Evolutionary conservation across 2,113 vertebrate genomes (phyloP).

Genomic region (Crotalus horridus): DNA sequence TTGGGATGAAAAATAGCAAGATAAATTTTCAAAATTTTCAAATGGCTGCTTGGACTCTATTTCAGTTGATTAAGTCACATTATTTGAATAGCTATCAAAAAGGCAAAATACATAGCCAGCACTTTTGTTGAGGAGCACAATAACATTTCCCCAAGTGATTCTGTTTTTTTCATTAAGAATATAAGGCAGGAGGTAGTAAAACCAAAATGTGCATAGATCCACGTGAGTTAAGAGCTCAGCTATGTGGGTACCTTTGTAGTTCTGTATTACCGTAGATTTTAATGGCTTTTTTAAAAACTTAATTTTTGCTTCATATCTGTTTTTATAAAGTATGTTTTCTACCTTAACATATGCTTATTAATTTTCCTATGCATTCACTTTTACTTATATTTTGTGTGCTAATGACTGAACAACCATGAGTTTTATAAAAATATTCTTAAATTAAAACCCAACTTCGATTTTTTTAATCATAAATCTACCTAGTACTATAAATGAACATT

Average conservation of each 20-base stretch:
- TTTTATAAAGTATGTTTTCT: not conserved
- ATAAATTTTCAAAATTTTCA: not conserved
- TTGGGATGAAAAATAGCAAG: not conserved
- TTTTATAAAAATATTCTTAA: not conserved
- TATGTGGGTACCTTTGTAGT: not conserved
- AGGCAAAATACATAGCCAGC: not conserved
- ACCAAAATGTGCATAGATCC: not conserved
- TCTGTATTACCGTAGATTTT: not conserved
- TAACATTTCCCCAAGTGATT: not conserved
- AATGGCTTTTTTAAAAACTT: not conserved
- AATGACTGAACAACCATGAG: not conserved
- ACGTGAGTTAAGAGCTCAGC: not conserved
- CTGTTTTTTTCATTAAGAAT: not conserved
- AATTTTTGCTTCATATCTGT: not conserved
- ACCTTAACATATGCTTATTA: not conserved
- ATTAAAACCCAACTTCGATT: not conserved
- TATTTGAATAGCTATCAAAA: not conserved
- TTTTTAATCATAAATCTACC: not conserved
- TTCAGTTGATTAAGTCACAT: not conserved
- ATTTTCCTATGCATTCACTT: not conserved
- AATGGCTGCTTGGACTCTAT: not conserved
- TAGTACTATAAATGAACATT: not conserved
- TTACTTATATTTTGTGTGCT: not conserved
- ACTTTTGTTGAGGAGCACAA: not conserved
- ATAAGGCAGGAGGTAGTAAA: not conserved